These are phyloP conservation scores for Rhingia campestris DNA, from an alignment of 2,888 invertebrate genomes.

Conservation along the genomic window DNA sequence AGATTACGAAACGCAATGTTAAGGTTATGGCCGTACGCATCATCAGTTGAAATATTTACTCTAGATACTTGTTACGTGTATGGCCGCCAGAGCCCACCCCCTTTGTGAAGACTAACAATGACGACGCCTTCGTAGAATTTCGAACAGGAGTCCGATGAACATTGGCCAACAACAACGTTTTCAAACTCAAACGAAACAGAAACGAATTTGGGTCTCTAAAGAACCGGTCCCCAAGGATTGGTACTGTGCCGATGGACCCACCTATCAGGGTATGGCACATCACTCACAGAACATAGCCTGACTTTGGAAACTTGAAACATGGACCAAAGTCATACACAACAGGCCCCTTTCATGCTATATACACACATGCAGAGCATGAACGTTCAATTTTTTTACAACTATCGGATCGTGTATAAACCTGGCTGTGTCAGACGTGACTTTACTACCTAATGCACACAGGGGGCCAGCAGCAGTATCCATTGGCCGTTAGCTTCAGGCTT, in stretches of 20 bases:
- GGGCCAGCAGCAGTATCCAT: background rate
- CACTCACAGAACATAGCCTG: slow-evolving; percentile 28
- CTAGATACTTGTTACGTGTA: slow-evolving; percentile 57
- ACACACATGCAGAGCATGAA: slow-evolving; percentile 32
- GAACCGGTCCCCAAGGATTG: slow-evolving; percentile 13
- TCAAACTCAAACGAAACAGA: slow-evolving; percentile 30
- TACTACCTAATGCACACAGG: slow-evolving; percentile 54
- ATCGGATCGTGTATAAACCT: slow-evolving; percentile 55
- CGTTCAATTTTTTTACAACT: slow-evolving; percentile 65
- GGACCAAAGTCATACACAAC: slow-evolving; percentile 16
- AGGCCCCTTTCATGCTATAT: slow-evolving; percentile 13
- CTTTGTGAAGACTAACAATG: slow-evolving; percentile 23
- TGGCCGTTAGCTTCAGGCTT: slow-evolving; percentile 8
- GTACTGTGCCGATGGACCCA: slow-evolving; percentile 2
- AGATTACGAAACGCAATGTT: slow-evolving; percentile 66
- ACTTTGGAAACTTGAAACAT: slow-evolving; percentile 14
- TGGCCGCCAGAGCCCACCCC: background rate
- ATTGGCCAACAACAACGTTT: slow-evolving; percentile 11
- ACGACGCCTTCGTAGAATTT: slow-evolving; percentile 20
- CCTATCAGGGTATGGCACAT: slow-evolving; percentile 44
- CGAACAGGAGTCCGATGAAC: slow-evolving; percentile 20
- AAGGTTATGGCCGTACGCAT: slow-evolving; percentile 56
- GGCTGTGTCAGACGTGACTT: slow-evolving; percentile 58
- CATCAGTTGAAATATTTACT: slow-evolving; percentile 63
- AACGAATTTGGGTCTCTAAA: slow-evolving; percentile 38